Evolutionary conservation across 2,113 vertebrate genomes (phyloP).

Genomic region (Centrocercus urophasianus): DNA sequence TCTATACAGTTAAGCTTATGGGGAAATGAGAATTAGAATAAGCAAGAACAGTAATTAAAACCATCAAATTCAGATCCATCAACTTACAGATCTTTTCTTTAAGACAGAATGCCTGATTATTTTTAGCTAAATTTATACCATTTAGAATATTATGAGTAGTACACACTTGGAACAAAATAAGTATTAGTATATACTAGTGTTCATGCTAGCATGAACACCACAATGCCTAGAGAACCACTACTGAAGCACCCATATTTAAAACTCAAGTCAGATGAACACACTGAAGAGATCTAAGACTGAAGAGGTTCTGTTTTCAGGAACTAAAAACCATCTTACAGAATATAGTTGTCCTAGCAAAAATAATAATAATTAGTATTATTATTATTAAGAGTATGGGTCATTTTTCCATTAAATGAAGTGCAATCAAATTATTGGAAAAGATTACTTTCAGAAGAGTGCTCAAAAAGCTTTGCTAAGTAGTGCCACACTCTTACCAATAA

Average conservation of each 20-base stretch:
- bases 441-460: rapidly evolving
- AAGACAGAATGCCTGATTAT: not conserved
- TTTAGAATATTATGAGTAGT: too few species aligned
- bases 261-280: not conserved
- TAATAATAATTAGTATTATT: not conserved
- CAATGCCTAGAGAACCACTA: not conserved
- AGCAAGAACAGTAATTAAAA: not conserved
- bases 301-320: too few species aligned
- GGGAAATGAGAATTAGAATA: not conserved
- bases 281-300: not conserved
- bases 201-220: not conserved
- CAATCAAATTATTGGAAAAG: not conserved
- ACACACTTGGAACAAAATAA: not conserved
- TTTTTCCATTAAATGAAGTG: not conserved
- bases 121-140: not conserved
- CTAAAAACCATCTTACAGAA: not conserved
- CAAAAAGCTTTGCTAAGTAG: not conserved
- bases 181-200: not conserved
- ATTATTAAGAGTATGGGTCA: not conserved
- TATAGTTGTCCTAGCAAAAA: not conserved
- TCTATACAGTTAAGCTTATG: not conserved
- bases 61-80: not conserved
- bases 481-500: not conserved
- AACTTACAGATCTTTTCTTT: not conserved
- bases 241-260: not conserved